Percentiles rank a stretch among this genome's conserved stretches.
Evolutionary conservation across 2,888 invertebrate genomes (phyloP).

Genomic region (Zhuqinia jingwanae): DNA sequence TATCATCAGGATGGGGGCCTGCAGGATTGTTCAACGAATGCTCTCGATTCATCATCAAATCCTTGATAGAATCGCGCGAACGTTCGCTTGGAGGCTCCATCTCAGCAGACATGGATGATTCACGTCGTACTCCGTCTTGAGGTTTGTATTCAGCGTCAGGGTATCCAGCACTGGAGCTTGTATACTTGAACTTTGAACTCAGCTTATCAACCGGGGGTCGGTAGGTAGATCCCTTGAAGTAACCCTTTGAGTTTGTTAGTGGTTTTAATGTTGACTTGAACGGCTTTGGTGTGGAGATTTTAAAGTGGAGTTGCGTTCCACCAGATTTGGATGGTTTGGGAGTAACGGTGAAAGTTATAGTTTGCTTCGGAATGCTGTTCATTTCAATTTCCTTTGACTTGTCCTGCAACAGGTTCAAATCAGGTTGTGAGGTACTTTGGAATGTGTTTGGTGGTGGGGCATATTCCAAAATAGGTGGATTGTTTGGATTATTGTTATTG

Average conservation of each 20-base stretch:
- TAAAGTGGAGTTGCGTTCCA: conserved; percentile 69
- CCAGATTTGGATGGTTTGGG: conserved; percentile 69
- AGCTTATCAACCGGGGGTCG: conserved; percentile 63
- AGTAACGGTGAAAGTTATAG: conserved; percentile 73
- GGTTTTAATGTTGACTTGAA: conserved; percentile 63
- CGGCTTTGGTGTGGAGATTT: conserved; percentile 73
- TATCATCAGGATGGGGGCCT: conserved; percentile 55
- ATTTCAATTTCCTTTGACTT: conserved; percentile 53
- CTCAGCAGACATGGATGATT: conserved; percentile 61
- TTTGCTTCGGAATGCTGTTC: conserved; percentile 67
- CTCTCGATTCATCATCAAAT: conserved; percentile 51
- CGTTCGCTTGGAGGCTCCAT: conserved; percentile 56
- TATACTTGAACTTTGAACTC: conserved; percentile 52
- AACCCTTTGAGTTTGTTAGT: conserved; percentile 57
- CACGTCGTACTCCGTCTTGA: conserved; percentile 56
- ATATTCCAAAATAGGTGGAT: conserved; percentile 71
- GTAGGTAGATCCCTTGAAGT: conserved; percentile 70
- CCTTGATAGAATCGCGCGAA: conserved; percentile 49
- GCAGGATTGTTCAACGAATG: conserved; percentile 54
- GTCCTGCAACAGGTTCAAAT: conserved; percentile 58
- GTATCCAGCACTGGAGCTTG: conserved; percentile 67
- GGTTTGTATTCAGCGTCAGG: conserved; percentile 76
- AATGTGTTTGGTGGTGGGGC: conserved; percentile 74
- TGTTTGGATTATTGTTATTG: conserved; percentile 55
- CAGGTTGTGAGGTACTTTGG: conserved; percentile 56